Base-by-base conservation (phyloP, 1,140 invertebrate genomes). In the Helicoverpa armigera region DNA sequence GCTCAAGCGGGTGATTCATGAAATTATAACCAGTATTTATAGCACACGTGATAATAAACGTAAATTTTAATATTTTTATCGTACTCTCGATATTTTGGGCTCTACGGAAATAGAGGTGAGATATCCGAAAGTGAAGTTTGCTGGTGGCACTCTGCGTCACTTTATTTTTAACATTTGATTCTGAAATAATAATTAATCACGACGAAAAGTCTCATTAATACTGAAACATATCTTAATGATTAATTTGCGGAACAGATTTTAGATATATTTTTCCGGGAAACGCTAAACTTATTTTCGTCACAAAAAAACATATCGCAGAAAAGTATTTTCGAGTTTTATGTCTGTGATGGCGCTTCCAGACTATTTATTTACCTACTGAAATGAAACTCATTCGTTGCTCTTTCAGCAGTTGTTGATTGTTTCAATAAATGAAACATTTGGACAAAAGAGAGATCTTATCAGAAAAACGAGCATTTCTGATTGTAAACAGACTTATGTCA, bases 21-120 rank as follows among this genome's bases (percentile, higher is more conserved):
- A 53, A 72, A 72, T 29, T 31, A 53, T 11, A 29, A 16, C 23
- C 43, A 16, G 10, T 18, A 65, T 11, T 16, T 67, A 43, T 65
- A 65, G 61, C 29, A 31, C 13, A 65, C 31, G 29, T 13, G 18
- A 67, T 67, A 70, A 53, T 70, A 54, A 70, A 70, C 50, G 50
- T 70, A 72, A 53, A 54, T 72, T 54, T 23, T 72, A n/a, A 72
- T 72, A 72, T 72, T 72, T 72, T 72, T 72, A 72, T 50, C 65
- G 65, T 11, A 72, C 69, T 53, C 18, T 13, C 12, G 18, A 70
- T 70, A 72, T 72, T 72, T 72, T 72, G 13, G 50, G 18, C 23
- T 14, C 18, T 3, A 72, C 69, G 23, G n/a, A 72, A 72, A 72
- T 72, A 72, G 4, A 53, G 7, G 18, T 54, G 18, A 29, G 13